Base-by-base conservation (phyloP, 2,113 vertebrate genomes). In the Delphinus delphis region DNA sequence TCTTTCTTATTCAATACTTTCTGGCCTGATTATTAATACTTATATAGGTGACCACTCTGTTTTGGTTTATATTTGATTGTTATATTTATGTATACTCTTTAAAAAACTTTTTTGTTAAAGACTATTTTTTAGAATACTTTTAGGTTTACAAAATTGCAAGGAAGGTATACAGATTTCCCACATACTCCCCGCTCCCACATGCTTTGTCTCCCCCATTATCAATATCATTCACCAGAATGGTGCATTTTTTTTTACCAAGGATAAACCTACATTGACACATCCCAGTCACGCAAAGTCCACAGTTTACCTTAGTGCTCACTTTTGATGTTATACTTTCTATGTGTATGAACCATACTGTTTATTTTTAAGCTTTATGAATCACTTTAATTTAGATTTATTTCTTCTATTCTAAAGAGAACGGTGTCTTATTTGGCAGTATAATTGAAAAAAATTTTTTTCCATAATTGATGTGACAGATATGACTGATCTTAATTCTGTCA, bases 1-100 rank as follows among this genome's bases (percentile, higher is more conserved):
- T 68, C 25, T 80, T 71, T 80, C 55, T 94, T 81, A 80, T 58
- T 81, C 25, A 91, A 1, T 41, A 17, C 18, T 53, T 71, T 92
- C 28, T 81, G 53, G 28, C 36, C n/a, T 65, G 55, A 80, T 73
- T 25, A 73, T 63, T 31, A 77, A 25, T 92, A 81, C 55, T 92
- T 71, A 36, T 15, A 55, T 10, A 80, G 67, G 44, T 44, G 7
- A 81, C 41, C n/a, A 2, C 11, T 53, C 15, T 87, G 11, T 63
- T 92, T 73, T 55, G 26, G 7, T 53, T 65, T 80, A 86, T 44
- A 71, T 41, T 25, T 73, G 25, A 36, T 44, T 50, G 20, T 25
- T n/a, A 21, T 87, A 12, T 65, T 33, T 41, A 26, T 55, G 21
- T 41, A 65, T 15, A 55, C n/a, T 58, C 60, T 60, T 41, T 1